Evolutionary conservation across 2,888 invertebrate genomes (phyloP).

Genomic region (Acanthosepion pharaonis): DNA sequence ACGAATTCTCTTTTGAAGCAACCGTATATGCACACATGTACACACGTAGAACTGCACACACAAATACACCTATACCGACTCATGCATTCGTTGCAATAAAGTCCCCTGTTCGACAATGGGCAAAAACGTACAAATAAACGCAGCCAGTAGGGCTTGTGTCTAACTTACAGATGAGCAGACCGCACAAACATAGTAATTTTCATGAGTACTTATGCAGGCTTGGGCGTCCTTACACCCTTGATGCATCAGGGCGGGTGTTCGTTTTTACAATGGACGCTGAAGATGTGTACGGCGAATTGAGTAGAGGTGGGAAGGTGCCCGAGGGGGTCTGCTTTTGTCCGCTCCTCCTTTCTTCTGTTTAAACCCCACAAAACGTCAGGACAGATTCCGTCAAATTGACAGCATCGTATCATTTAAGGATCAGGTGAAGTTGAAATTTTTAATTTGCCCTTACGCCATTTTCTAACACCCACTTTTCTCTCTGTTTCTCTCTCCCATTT

Average conservation of each 20-base stretch:
- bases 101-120: too few species aligned
- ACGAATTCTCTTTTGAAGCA: too few species aligned
- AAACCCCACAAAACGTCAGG: neutral
- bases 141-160: too few species aligned
- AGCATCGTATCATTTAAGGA: neutral
- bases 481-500: neutral
- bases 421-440: constrained; percentile 33
- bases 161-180: too few species aligned
- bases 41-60: too few species aligned
- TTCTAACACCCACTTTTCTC: neutral
- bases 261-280: neutral
- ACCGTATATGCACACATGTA: too few species aligned
- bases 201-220: too few species aligned
- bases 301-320: neutral
- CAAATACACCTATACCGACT: too few species aligned
- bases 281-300: neutral
- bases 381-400: constrained; percentile 16
- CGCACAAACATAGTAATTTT: too few species aligned
- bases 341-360: neutral
- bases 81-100: too few species aligned
- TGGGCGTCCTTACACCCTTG: too few species aligned
- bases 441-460: constrained; percentile 33
- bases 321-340: constrained; percentile 33
- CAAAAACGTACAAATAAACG: too few species aligned
- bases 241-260: neutral